Evolutionary conservation across 2,888 invertebrate genomes (phyloP), one percentile per base, ranked within the genome.

Genomic region (Cephus pygmeus): DNA sequence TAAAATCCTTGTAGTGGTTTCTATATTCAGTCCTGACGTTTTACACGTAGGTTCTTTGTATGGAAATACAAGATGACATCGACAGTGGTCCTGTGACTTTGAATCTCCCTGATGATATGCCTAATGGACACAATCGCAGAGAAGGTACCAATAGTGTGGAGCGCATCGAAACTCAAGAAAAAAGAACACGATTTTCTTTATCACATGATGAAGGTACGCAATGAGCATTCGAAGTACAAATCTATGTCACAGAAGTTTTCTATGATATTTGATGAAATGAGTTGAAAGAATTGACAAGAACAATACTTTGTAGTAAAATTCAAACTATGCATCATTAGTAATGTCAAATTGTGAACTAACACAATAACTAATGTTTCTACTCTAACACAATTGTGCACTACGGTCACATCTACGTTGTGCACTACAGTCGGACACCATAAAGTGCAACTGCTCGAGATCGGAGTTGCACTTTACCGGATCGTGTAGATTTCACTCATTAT

Each of bases 121-220:
- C 88, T n/a, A 89, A 86, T 69, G 90, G 92, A 4, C 88, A 92
- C 56, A 89, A 91, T 35, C 90, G 91, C 77, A 86, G 85, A 76
- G 87, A 91, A 69, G 81, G 79, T 73, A 86, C 83, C 40, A 87
- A 84, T 76, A 79, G 86, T 73, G 80, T 82, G 0, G 92, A 92
- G 76, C 90, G 93, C 11, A 88, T 88, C 30, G 92, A 92, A 82
- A 91, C 88, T 11, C 91, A 91, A 75, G 92, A 92, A 80, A 92
- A 92, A 79, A 85, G 92, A 69, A 92, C 92, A 3, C 89, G 94
- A 56, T 98, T 98, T 91, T 97, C 97, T 0, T 93, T 97, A 74
- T 97, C 97, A 0, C 97, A 96, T 88, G 98, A 98, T 88, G 98
- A 98, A 87, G 90, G 91, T 91, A 87, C 31, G 71, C 34, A 33